phyloP scores from a whole-genome alignment of 2,797 vertebrate species.

The Eidolon dupreanum region DNA sequence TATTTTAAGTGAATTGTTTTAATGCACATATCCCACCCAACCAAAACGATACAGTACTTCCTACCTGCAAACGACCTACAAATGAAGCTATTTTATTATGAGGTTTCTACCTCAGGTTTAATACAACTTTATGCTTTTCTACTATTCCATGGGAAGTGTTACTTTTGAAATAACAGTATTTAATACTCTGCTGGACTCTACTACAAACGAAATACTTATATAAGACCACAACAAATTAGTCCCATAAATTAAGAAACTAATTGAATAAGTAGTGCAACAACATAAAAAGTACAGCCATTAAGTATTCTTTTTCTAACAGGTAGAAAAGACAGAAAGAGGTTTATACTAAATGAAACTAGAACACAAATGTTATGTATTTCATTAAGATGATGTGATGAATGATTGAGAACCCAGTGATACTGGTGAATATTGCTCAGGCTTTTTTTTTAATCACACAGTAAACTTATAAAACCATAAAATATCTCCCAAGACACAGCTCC shows the following conservation, averaged over 20 bases:
- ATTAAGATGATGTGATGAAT: neutral
- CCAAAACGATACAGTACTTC: neutral
- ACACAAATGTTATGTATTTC: neutral
- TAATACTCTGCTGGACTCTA: neutral
- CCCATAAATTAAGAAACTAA: neutral
- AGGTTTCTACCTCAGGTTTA: neutral
- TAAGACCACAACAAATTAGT: neutral
- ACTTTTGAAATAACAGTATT: slow-evolving; percentile 30
- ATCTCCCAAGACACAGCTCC: neutral
- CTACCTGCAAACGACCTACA: neutral
- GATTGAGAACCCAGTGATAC: neutral
- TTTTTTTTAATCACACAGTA: neutral
- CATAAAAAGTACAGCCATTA: neutral
- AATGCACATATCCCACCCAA: neutral
- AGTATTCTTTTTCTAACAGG: neutral
- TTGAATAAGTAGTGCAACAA: neutral
- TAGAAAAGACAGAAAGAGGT: neutral
- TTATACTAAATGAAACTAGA: neutral
- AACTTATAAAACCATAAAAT: neutral
- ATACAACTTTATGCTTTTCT: slow-evolving; percentile 17
- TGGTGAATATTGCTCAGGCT: neutral
- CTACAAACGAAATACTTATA: neutral
- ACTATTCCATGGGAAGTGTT: neutral
- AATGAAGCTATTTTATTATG: neutral
- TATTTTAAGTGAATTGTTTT: neutral